Evolutionary conservation across 1,140 invertebrate genomes (phyloP).

Genomic region (Dreissena polymorpha): DNA sequence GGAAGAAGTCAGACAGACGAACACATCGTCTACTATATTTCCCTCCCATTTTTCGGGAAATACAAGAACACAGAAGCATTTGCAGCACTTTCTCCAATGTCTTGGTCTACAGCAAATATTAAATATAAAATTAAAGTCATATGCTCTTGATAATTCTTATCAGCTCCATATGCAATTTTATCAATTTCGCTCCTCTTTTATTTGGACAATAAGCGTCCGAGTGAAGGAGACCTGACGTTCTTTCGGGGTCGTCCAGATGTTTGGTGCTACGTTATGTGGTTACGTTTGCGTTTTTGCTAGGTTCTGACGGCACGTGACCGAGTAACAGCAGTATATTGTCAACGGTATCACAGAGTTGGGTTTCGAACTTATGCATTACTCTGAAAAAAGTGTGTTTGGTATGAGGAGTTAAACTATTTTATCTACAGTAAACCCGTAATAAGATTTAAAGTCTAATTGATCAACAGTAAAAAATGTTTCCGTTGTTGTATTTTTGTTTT

Average conservation of each 20-base stretch:
- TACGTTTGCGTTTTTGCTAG: neutral
- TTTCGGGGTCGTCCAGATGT: no score
- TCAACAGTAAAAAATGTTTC: no score
- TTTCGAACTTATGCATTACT: slow-evolving; percentile 47
- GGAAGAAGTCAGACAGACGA: no score
- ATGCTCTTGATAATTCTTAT: slow-evolving; percentile 11
- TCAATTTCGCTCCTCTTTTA: slow-evolving; percentile 16
- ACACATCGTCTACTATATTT: no score
- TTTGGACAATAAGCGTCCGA: neutral
- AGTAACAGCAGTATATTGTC: slow-evolving; percentile 51
- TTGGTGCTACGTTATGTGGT: neutral
- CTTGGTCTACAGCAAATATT: neutral
- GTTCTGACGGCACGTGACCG: slow-evolving; percentile 30
- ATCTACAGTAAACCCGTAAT: no score
- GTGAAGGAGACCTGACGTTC: neutral
- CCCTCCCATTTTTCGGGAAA: no score
- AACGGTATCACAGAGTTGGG: slow-evolving; percentile 44
- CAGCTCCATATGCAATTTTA: slow-evolving; percentile 34
- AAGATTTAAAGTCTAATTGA: no score
- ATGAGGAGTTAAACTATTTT: no score
- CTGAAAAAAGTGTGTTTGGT: slow-evolving; percentile 16
- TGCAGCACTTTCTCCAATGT: neutral
- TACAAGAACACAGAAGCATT: no score
- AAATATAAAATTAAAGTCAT: neutral
- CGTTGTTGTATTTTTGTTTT: no score